Evolutionary conservation across 1,140 invertebrate species (phyloP).

Genomic region (Drosophila pruinosa): DNA sequence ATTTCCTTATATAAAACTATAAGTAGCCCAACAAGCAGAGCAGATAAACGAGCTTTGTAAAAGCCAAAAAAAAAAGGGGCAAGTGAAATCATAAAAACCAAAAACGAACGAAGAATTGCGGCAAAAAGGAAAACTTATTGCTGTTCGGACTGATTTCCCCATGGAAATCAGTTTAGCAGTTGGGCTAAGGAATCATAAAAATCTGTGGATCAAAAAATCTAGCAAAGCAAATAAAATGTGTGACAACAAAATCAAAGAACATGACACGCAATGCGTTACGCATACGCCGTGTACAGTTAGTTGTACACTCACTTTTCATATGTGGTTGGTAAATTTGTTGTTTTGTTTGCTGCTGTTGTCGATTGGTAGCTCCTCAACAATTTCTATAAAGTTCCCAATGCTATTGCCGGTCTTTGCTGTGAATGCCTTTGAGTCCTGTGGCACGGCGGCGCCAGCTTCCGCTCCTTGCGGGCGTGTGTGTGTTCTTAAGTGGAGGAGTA

Average conservation of each 20-base stretch:
- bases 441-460: background rate
- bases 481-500: slow-evolving; percentile 11
- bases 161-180: slow-evolving; percentile 76
- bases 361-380: slow-evolving; percentile 48
- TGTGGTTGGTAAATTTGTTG: slow-evolving; percentile 1
- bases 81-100: slow-evolving; percentile 46
- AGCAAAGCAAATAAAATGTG: background rate
- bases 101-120: slow-evolving; percentile 6
- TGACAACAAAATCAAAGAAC: slow-evolving; percentile 27
- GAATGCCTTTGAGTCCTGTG: slow-evolving; percentile 23
- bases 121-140: slow-evolving; percentile 47
- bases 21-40: background rate
- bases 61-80: slow-evolving; percentile 34
- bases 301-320: slow-evolving; percentile 29
- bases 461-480: slow-evolving; percentile 28
- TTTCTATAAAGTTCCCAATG: slow-evolving; percentile 65
- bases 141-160: slow-evolving; percentile 66
- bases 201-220: slow-evolving; percentile 52
- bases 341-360: slow-evolving; percentile 5
- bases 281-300: slow-evolving; percentile 71
- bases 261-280: slow-evolving; percentile 64
- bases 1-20: background rate
- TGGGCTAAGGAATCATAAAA: slow-evolving; percentile 65
- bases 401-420: slow-evolving; percentile 38
- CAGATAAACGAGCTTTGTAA: slow-evolving; percentile 4